phyloP scores from a whole-genome alignment of 35 echinoderm and acorn worm species.

The Diadema setosum region DNA sequence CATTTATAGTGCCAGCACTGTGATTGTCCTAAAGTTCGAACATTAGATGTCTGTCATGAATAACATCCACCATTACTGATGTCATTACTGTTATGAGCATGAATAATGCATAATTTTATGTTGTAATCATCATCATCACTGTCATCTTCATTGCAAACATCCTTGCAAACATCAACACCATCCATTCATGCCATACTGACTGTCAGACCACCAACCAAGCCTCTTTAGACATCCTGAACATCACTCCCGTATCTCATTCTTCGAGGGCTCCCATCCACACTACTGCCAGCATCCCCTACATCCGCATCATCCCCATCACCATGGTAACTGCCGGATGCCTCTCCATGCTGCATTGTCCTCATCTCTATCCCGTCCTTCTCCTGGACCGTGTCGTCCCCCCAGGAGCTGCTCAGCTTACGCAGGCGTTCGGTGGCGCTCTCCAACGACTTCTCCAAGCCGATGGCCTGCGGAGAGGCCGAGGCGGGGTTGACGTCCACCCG shows the following conservation, averaged over 20 bases:
- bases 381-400: not conserved
- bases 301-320: not conserved
- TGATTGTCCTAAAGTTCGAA: no score
- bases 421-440: constrained; percentile 64
- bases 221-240: no score
- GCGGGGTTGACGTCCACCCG: constrained; percentile 57
- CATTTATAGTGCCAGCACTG: no score
- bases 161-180: not conserved
- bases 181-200: not conserved
- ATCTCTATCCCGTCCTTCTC: constrained; percentile 45
- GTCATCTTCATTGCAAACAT: not conserved
- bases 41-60: no score
- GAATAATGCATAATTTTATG: not conserved
- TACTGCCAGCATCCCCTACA: not conserved
- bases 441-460: constrained; percentile 33
- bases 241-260: not conserved
- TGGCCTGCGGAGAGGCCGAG: constrained; percentile 50
- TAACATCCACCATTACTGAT: no score
- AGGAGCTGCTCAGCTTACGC: constrained; percentile 34
- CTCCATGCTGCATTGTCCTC: constrained; percentile 21
- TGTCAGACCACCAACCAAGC: not conserved
- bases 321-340: not conserved
- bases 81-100: not conserved
- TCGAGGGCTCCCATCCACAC: not conserved
- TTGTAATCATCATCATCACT: not conserved